Conservation (phyloP, 2,113 vertebrate genomes). For the Myotis yumanensis region DNA sequence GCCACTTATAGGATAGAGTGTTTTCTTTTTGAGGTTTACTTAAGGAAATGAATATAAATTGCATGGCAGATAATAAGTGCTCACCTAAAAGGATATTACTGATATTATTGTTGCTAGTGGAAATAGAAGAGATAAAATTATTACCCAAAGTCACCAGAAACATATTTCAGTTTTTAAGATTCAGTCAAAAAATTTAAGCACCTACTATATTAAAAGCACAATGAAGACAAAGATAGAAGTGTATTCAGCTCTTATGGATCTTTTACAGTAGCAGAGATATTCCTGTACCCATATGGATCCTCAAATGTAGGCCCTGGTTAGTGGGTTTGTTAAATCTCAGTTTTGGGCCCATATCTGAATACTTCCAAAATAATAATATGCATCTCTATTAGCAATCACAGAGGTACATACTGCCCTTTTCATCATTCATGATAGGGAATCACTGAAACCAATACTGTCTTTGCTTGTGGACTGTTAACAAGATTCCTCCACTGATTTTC, state of each 20-base stretch:
- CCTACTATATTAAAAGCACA: neutral
- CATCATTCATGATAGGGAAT: neutral
- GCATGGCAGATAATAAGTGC: neutral
- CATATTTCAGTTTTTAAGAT: neutral
- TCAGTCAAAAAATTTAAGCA: neutral
- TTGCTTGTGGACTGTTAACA: neutral
- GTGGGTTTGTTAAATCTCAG: neutral
- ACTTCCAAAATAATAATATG: neutral
- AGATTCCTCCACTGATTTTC: neutral
- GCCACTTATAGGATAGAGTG: neutral
- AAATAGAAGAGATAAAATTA: neutral
- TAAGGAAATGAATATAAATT: conserved; percentile 30
- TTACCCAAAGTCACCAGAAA: neutral
- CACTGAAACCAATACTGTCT: neutral
- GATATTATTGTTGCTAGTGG: neutral
- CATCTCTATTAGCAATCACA: neutral
- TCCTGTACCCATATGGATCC: neutral
- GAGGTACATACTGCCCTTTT: neutral
- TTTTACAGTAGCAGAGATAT: neutral
- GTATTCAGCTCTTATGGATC: neutral
- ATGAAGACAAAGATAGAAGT: neutral
- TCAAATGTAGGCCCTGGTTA: neutral
- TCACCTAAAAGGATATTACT: neutral
- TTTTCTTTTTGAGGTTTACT: neutral
- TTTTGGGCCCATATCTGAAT: neutral